Evolutionary conservation across 2,113 vertebrate species (phyloP), one percentile per base, ranked within the genome.

Genomic region (Varanus salvator): DNA sequence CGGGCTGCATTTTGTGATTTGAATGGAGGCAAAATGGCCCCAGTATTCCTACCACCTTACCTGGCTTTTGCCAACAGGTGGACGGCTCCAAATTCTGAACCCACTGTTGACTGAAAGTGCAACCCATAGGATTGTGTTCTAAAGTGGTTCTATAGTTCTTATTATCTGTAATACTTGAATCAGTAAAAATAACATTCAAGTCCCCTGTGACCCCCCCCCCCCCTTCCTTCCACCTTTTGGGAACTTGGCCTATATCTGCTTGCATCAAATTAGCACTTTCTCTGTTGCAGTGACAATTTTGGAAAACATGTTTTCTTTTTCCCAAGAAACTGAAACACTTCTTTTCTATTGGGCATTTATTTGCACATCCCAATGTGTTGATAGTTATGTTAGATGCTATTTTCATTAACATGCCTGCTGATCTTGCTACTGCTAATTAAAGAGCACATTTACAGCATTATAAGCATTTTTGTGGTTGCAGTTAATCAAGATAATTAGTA

Each of bases 241-340:
- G 7, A 88, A 76, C 86, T 94, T 83, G 8, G 87, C 83, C 91
- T 90, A 92, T 92, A 85, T 92, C 94, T 94, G 85, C 90, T 95
- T 94, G 85, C 90, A 93, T 94, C 80, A 77, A 92, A 94, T 95
- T 94, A 94, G 57, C 85, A 91, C 90, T 27, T 44, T 44, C 38
- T 90, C 86, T 82, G 23, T 71, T 85, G 87, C 94, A 94, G 86
- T 81, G 80, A 91, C 74, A 90, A 64, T 92, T 92, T 57, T 83
- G 80, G 44, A 86, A 93, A 86, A 88, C 80, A 64, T 90, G 11
- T 60, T 60, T 81, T 84, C 91, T 93, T 87, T 74, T 93, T 92
- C 93, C 85, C 80, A n/a, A 60, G 89, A 86, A 95, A 93, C 92
- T 91, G 87, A 91, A 90, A 87, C 93, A 90, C 86, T 54, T 92